A percentile compares a stretch with the other conserved stretches of the same genome.
Conservation (phyloP, 2,797 vertebrate species). For the Chrysocyon brachyurus region DNA sequence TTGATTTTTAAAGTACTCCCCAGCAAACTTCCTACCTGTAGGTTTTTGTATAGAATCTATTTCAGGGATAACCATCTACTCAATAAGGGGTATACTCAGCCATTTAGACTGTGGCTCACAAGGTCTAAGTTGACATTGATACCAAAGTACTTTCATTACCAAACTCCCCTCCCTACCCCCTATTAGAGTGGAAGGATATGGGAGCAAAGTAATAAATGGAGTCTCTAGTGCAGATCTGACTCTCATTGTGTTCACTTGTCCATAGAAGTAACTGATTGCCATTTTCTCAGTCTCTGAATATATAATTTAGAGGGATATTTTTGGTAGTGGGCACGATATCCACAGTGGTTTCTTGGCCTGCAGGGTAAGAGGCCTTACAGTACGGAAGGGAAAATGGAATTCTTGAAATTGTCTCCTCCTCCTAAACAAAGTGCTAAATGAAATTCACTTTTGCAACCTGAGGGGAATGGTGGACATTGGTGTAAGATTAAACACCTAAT, state of each 20-base stretch:
- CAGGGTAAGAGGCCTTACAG: neutral
- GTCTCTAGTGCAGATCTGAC: neutral
- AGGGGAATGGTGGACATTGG: neutral
- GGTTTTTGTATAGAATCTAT: neutral
- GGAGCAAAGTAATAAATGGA: neutral
- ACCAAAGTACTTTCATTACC: neutral
- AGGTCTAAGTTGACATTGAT: neutral
- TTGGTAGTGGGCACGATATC: neutral
- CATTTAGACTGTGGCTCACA: neutral
- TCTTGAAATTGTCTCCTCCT: neutral
- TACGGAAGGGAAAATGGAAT: neutral
- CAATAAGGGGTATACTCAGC: neutral
- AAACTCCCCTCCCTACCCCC: neutral
- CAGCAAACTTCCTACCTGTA: neutral
- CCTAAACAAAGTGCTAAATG: neutral
- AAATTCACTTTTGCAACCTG: neutral
- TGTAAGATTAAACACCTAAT: neutral
- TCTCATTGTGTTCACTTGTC: neutral
- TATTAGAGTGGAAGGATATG: neutral
- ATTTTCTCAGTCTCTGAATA: neutral
- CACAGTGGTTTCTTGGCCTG: neutral
- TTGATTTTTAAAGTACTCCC: neutral
- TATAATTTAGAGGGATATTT: neutral
- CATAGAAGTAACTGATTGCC: no score
- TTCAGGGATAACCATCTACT: neutral